phyloP scores from a whole-genome alignment of 2,888 invertebrate species.

The Periphyllus acericola region DNA sequence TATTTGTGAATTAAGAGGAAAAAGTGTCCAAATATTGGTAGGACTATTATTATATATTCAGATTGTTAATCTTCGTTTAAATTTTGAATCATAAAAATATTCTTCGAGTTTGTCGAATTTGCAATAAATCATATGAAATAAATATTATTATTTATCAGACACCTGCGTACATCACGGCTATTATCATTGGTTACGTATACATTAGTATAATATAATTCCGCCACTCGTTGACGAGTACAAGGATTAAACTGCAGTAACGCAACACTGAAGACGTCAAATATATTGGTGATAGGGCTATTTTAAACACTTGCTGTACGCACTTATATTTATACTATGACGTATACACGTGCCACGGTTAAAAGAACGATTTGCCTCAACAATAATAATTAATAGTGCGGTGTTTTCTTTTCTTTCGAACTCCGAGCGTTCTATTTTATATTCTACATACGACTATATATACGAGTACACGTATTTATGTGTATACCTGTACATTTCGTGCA shows the following conservation, averaged over 20 bases:
- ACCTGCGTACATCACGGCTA: background rate
- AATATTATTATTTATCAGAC: background rate
- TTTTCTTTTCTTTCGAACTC: background rate
- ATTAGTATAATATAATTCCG: background rate
- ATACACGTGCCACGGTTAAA: background rate
- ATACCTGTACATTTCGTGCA: background rate
- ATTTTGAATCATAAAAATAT: no score
- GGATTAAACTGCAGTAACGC: background rate
- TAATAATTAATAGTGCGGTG: background rate
- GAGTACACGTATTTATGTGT: background rate
- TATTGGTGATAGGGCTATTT: background rate
- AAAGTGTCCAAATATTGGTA: no score
- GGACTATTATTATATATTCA: no score
- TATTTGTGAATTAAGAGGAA: background rate
- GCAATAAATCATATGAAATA: no score
- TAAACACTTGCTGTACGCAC: background rate
- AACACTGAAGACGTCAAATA: background rate
- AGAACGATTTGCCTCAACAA: background rate
- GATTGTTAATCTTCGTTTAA: no score
- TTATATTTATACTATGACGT: background rate
- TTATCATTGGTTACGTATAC: background rate
- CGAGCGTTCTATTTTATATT: background rate
- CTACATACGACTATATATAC: no score
- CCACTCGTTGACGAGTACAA: background rate
- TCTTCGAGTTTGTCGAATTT: no score